These are phyloP conservation scores for Irena cyanogastra DNA, from an alignment of 2,113 vertebrate genomes.

Conservation along the genomic window DNA sequence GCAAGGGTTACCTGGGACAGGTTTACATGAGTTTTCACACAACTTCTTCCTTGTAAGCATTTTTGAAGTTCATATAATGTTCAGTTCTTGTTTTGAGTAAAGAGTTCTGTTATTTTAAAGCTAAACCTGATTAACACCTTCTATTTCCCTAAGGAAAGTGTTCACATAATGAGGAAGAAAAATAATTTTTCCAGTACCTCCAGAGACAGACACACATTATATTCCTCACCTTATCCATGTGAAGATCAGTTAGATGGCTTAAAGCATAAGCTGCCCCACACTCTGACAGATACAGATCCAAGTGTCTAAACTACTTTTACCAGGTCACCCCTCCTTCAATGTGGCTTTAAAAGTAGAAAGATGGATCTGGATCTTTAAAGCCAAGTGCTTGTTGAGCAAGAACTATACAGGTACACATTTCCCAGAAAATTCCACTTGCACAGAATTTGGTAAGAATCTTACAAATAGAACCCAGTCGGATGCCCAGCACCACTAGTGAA, in stretches of 20 bases:
- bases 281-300: neutral
- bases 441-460: neutral
- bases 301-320: neutral
- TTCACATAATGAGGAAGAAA: neutral
- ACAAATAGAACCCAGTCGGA: fast-evolving
- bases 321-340: neutral
- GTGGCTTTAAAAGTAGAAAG: neutral
- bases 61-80: neutral
- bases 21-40: neutral
- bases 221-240: neutral
- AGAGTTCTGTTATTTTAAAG: neutral
- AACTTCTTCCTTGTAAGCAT: neutral
- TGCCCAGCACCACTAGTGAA: neutral
- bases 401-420: neutral
- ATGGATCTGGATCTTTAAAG: neutral
- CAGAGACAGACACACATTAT: neutral
- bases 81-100: neutral
- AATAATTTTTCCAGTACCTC: neutral
- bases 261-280: neutral
- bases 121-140: neutral
- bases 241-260: neutral
- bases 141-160: neutral
- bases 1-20: neutral
- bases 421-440: neutral
- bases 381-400: neutral